phyloP scores from a whole-genome alignment of 2,888 invertebrate genomes.

The Melanotus villosus region DNA sequence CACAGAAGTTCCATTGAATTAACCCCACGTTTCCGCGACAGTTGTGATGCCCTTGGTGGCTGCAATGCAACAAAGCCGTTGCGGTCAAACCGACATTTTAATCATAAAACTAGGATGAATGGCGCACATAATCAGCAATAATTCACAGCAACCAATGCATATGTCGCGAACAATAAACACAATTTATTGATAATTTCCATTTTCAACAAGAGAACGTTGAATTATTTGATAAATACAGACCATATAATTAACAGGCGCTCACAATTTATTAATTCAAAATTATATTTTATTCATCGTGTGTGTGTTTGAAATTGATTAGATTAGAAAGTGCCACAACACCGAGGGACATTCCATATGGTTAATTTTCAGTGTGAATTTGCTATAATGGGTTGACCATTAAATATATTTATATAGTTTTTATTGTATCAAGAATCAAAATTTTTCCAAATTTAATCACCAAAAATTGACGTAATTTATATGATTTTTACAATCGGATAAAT shows the following conservation, averaged over 20 bases:
- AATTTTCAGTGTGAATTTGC: background rate
- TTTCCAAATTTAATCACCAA: no score
- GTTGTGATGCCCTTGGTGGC: no score
- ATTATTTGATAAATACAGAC: constrained; percentile 3
- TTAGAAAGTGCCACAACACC: constrained; percentile 16
- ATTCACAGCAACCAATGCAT: constrained; percentile 23
- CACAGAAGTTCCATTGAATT: no score
- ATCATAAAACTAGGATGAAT: constrained; percentile 26
- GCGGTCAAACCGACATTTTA: constrained; percentile 18
- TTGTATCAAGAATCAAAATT: no score
- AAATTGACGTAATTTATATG: no score
- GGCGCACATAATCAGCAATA: constrained; percentile 32
- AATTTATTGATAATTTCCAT: constrained; percentile 31
- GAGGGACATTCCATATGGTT: background rate
- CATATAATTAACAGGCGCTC: constrained; percentile 21
- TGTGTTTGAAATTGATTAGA: constrained; percentile 5
- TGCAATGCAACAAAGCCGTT: background rate
- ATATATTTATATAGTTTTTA: no score
- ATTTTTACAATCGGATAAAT: no score
- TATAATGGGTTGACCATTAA: no score
- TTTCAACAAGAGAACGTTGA: constrained; percentile 2
- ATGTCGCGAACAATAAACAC: constrained; percentile 24
- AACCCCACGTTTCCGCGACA: no score
- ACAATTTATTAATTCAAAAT: constrained; percentile 11
- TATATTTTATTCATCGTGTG: constrained; percentile 8